Evolutionary conservation across 1,140 invertebrate genomes (phyloP).

Genomic region (Lepidurus apus): DNA sequence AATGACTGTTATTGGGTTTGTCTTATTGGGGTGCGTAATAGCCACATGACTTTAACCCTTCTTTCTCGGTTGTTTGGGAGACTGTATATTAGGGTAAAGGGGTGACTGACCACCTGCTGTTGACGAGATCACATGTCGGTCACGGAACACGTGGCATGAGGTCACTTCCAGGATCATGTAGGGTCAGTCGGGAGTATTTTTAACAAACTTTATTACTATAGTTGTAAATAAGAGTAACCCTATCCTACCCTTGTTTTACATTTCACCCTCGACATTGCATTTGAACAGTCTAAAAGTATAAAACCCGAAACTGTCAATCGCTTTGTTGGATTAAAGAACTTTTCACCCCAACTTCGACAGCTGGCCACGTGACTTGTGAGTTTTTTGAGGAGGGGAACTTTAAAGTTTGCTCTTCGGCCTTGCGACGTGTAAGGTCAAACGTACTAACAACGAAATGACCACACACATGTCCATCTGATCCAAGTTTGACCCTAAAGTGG

Average conservation of each 20-base stretch:
- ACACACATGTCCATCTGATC: background rate
- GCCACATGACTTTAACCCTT: conserved; percentile 9
- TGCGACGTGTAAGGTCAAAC: background rate
- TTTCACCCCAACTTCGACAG: background rate
- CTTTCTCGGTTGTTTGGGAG: background rate
- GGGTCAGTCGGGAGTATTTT: background rate
- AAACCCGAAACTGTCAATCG: background rate
- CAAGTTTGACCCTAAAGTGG: background rate
- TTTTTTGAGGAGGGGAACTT: background rate
- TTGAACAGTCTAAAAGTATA: background rate
- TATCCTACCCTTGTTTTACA: background rate
- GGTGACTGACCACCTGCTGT: conserved; percentile 17
- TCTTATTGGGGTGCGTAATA: conserved; percentile 12
- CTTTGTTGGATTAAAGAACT: background rate
- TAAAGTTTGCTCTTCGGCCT: background rate
- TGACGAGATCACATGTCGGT: background rate
- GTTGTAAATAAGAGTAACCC: background rate
- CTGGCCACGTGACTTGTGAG: background rate
- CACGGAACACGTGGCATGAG: conserved; percentile 16
- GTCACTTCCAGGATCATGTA: background rate
- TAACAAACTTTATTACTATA: background rate
- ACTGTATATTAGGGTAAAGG: background rate
- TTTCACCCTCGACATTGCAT: background rate
- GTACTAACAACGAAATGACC: background rate
- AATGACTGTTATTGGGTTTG: background rate